Conservation (phyloP, 2,113 vertebrate species). For the Formicarius rufipectus region DNA sequence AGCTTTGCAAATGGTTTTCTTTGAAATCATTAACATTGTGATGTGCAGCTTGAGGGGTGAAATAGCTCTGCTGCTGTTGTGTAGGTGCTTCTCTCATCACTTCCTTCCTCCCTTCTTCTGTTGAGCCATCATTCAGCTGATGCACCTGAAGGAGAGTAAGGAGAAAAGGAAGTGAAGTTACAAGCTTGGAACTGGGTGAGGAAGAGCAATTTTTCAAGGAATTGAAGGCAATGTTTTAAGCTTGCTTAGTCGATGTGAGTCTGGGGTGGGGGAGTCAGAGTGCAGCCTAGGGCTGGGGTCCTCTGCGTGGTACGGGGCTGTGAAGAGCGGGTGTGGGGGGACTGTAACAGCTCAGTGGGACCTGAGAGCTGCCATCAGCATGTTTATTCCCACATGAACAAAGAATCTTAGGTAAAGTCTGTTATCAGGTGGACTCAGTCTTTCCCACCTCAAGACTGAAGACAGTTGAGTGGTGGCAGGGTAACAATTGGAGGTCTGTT, state of each 20-base stretch:
- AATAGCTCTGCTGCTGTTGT: neutral
- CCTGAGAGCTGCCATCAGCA: neutral
- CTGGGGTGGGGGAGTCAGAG: neutral
- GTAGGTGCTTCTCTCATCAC: neutral
- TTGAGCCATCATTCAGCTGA: neutral
- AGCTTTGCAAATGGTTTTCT: slow-evolving; percentile 24
- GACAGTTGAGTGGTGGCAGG: neutral
- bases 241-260: neutral
- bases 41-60: neutral
- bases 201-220: neutral
- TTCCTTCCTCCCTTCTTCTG: neutral
- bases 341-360: neutral
- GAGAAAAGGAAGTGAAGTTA: neutral
- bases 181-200: slow-evolving; percentile 35
- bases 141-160: neutral
- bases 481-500: neutral
- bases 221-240: neutral
- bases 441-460: neutral
- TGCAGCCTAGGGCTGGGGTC: neutral
- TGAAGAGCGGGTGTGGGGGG: neutral
- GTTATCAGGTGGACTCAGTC: neutral
- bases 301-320: neutral
- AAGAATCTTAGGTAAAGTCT: neutral
- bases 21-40: slow-evolving; percentile 29
- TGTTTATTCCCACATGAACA: neutral